Percentiles rank a stretch among this genome's conserved stretches.
These are phyloP conservation scores for Rhorus exstirpatorius DNA, from an alignment of 2,888 invertebrate genomes.

Conservation along the genomic window DNA sequence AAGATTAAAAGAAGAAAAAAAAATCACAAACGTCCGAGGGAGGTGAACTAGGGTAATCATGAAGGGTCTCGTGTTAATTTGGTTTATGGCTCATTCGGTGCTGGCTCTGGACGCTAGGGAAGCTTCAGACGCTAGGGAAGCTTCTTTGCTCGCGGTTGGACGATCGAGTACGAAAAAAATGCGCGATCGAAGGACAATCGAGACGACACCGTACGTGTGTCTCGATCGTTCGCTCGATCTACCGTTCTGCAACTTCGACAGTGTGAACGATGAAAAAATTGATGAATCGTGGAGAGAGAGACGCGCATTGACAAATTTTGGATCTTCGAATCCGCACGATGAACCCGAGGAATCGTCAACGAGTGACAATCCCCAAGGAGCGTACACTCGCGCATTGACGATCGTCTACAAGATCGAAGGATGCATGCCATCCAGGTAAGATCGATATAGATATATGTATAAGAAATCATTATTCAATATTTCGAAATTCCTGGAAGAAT, in stretches of 20 bases:
- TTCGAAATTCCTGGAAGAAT: background rate
- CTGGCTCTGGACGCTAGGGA: constrained; percentile 18
- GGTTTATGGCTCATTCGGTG: constrained; percentile 17
- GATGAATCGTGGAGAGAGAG: constrained; percentile 4
- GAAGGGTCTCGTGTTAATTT: constrained; percentile 36
- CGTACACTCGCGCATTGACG: constrained; percentile 28
- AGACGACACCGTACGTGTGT: constrained; percentile 69
- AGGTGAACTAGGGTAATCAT: constrained; percentile 14
- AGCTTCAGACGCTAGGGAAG: constrained; percentile 15
- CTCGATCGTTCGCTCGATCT: constrained; percentile 74
- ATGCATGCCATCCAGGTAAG: constrained; percentile 74
- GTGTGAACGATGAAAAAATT: constrained; percentile 4
- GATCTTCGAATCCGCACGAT: background rate
- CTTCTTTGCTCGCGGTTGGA: constrained; percentile 42
- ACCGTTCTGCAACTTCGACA: constrained; percentile 71
- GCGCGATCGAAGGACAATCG: background rate
- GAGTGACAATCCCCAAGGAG: background rate
- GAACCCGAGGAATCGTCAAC: background rate
- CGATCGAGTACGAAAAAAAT: constrained; percentile 23
- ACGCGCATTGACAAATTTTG: constrained; percentile 17
- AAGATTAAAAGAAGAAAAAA: background rate
- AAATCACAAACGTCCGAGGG: background rate
- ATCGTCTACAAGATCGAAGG: constrained; percentile 72
- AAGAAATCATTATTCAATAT: no score
- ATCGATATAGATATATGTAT: no score